Evolutionary conservation across 2,797 vertebrate species (phyloP).

Genomic region (Neoniphon sammara): DNA sequence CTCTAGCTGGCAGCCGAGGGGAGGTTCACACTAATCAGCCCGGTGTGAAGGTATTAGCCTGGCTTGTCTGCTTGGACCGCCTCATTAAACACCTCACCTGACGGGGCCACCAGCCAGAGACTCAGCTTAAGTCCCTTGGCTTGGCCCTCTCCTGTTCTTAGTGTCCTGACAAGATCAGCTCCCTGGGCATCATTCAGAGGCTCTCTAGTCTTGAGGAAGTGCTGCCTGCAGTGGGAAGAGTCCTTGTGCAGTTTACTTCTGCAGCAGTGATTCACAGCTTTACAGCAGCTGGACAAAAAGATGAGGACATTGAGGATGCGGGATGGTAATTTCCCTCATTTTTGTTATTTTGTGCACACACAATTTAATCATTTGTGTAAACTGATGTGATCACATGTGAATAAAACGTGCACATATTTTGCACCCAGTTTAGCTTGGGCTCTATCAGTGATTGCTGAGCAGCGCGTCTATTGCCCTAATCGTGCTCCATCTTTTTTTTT

Average conservation of each 20-base stretch:
- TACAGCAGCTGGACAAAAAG: neutral
- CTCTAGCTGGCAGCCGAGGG: conserved; percentile 61
- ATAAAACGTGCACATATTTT: too few relatives aligned
- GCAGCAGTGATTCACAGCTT: neutral
- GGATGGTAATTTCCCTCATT: too few relatives aligned
- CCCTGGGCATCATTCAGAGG: conserved; percentile 17
- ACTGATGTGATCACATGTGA: too few relatives aligned
- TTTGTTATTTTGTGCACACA: neutral
- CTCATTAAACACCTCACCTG: conserved; percentile 81
- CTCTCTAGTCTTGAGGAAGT: conserved; percentile 10
- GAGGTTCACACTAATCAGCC: conserved; percentile 82
- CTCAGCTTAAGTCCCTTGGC: conserved; percentile 51
- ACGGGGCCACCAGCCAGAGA: conserved; percentile 64
- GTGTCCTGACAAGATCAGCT: conserved; percentile 28
- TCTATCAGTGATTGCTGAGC: too few relatives aligned
- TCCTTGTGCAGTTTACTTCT: neutral
- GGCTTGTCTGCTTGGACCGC: conserved; percentile 65
- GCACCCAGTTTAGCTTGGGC: too few relatives aligned
- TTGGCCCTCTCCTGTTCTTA: conserved; percentile 38
- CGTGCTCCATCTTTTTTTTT: too few relatives aligned
- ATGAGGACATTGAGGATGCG: too few relatives aligned
- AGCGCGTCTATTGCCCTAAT: too few relatives aligned
- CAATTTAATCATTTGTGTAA: neutral
- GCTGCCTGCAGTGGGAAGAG: conserved; percentile 10
- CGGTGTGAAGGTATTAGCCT: conserved; percentile 79